These are phyloP conservation scores for Sylvietta virens DNA, from an alignment of 2,113 vertebrate genomes.

Conservation along the genomic window DNA sequence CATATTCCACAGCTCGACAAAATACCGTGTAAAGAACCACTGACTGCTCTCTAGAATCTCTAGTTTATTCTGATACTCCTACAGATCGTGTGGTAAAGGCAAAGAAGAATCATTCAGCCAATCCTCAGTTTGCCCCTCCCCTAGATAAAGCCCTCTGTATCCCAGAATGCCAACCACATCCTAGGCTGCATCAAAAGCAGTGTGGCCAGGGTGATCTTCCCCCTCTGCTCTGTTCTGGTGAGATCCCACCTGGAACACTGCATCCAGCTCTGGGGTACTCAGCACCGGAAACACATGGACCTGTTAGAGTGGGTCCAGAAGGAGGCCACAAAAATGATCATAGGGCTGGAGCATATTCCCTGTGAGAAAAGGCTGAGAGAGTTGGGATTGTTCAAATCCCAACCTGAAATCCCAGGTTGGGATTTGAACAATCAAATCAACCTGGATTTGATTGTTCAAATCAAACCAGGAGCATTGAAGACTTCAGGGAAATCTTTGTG, in stretches of 20 bases:
- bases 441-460: no score
- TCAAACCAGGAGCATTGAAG: neutral
- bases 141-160: neutral
- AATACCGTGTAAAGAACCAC: neutral
- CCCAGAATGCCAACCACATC: neutral
- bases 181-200: neutral
- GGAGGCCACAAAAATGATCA: neutral
- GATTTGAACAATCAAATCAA: no score
- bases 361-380: neutral
- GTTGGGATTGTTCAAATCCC: neutral
- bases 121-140: neutral
- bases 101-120: neutral
- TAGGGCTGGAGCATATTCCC: neutral
- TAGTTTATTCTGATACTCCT: neutral
- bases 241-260: neutral
- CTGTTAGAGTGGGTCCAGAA: neutral
- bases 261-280: neutral
- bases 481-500: neutral
- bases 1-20: neutral
- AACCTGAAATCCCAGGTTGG: no score
- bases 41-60: neutral
- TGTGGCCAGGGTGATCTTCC: rapidly evolving
- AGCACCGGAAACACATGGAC: neutral
- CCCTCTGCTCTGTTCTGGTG: neutral
- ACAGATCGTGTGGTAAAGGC: neutral